A percentile compares a stretch with the other conserved stretches of the same genome.
These are phyloP conservation scores for Pygoscelis antarcticus DNA, from an alignment of 2,113 vertebrate species.

Conservation along the genomic window DNA sequence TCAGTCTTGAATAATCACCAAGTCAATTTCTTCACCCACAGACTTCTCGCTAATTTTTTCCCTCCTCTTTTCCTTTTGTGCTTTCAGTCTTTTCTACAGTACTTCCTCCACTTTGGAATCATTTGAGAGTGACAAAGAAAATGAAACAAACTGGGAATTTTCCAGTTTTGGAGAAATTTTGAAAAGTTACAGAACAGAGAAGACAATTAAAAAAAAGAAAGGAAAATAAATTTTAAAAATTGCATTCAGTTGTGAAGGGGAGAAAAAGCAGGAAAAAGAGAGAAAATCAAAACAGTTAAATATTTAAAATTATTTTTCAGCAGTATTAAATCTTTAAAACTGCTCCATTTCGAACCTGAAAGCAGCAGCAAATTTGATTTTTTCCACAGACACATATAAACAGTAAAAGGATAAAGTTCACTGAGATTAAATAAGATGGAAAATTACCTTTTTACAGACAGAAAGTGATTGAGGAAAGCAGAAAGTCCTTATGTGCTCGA, in stretches of 20 bases:
- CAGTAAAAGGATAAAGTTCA: neutral
- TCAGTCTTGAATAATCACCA: neutral
- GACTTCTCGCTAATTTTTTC: accelerated
- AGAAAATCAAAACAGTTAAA: neutral
- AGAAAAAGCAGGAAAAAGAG: neutral
- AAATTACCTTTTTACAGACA: neutral
- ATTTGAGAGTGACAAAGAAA: neutral
- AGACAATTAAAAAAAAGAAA: neutral
- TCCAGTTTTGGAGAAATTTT: neutral
- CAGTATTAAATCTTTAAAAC: neutral
- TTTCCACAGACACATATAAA: neutral
- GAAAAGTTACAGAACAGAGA: neutral
- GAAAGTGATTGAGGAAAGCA: neutral
- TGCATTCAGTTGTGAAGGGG: neutral
- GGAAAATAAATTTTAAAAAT: neutral
- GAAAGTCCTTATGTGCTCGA: accelerated
- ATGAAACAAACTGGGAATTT: neutral
- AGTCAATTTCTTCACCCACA: neutral
- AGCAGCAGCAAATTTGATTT: neutral
- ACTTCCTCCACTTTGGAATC: neutral
- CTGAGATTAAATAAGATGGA: neutral
- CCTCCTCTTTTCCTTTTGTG: neutral
- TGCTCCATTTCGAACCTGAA: neutral
- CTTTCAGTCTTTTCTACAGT: neutral
- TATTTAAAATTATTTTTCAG: neutral